Base-by-base conservation (phyloP, 1,140 invertebrate genomes). In the Caenorhabditis briggsae region DNA sequence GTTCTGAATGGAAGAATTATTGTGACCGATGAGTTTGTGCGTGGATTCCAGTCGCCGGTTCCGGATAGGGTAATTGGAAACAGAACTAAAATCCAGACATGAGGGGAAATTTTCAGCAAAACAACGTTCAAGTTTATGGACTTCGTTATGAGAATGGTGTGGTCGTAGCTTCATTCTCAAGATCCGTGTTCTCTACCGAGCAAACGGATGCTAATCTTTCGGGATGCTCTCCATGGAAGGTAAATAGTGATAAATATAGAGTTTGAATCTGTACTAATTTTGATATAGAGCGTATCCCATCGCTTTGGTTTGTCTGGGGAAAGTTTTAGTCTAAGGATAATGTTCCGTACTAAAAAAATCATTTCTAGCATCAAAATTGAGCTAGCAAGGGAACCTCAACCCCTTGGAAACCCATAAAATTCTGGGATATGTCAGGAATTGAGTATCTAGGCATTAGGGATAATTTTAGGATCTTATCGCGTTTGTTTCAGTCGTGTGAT, bases 21-120 rank as follows among this genome's bases (percentile, higher is more conserved):
- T 20, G 83, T 87, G 18, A 85, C 83, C 23, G 86, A 87, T 85
- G 83, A 87, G 65, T 87, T 50, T 48, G 86, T 87, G 3, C 61
- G 50, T 3, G 86, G 86, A 58, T 87, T 82, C 86, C 48, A 56
- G 33, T 86, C 86, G 2, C 83, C 86, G 7, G 65, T 64, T 2
- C 61, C 53, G 2, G 86, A 87, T 78, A 58, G 83, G 58, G 84
- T 87, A 23, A 74, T 33, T 3, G 3, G 61, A 16, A 41, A 20
- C 9, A n/a, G 23, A 20, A 83, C 6, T 12, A 46, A 12, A 14
- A 78, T 23, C n/a, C n/a, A n/a, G n/a, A n/a, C n/a, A n/a, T n/a
- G n/a, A n/a, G n/a, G n/a, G 20, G 8, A 50, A 18, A 46, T 64
- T 64, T 78, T 85, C n/a, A 85, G 84, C 61, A 55, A 46, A 86